Percentiles rank a stretch among this genome's conserved stretches.
Conservation (phyloP, 2,888 invertebrate genomes). For the Chloromyia formosa region DNA sequence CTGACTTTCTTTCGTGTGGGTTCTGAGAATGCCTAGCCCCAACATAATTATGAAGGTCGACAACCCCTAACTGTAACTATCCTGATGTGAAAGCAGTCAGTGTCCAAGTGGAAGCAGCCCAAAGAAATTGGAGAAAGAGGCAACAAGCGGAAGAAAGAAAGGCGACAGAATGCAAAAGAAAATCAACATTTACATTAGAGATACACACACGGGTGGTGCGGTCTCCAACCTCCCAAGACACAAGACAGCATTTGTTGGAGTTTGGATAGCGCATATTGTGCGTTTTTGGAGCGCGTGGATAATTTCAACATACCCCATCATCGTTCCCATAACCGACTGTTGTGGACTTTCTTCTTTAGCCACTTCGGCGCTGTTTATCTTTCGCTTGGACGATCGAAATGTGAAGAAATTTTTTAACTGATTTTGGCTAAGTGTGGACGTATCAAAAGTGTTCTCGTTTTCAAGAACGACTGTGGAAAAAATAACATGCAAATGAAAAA, state of each 20-base stretch:
- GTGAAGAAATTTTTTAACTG: too few relatives aligned
- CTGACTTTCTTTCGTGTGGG: constrained; percentile 25
- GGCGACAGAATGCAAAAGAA: constrained; percentile 22
- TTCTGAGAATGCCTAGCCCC: constrained; percentile 41
- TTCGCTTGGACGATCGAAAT: neutral
- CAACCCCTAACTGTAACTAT: constrained; percentile 46
- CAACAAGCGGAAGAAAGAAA: constrained; percentile 5
- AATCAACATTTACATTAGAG: constrained; percentile 6
- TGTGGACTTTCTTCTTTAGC: constrained; percentile 21
- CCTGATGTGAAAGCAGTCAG: constrained; percentile 37
- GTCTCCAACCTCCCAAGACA: neutral
- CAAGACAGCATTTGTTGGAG: neutral
- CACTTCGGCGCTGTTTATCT: neutral
- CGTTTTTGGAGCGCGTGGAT: constrained; percentile 11
- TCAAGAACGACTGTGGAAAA: too few relatives aligned
- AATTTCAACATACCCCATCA: constrained; percentile 21
- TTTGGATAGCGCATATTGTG: constrained; percentile 9
- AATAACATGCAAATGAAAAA: too few relatives aligned
- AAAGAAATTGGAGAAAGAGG: constrained; percentile 32
- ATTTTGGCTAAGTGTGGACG: too few relatives aligned
- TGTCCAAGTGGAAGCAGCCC: constrained; percentile 19
- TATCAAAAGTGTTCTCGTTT: too few relatives aligned
- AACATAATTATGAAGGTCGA: constrained; percentile 44
- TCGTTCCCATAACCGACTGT: constrained; percentile 4
- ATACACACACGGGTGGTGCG: constrained; percentile 34